Base-by-base conservation (phyloP, 2,113 vertebrate genomes). In the Butastur rufipennis region DNA sequence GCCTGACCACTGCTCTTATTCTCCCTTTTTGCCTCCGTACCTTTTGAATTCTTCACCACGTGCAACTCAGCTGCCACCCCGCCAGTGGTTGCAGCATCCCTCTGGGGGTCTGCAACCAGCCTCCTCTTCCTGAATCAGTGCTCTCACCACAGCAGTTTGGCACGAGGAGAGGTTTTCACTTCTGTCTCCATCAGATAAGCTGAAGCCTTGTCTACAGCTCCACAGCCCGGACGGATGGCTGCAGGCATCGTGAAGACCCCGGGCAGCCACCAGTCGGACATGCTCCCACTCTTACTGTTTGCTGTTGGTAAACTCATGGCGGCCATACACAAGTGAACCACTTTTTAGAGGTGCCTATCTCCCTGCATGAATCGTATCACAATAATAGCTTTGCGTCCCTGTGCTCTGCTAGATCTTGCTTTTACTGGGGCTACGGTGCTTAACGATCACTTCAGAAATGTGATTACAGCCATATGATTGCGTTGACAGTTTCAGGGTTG, bases 191-290 rank as follows among this genome's bases (percentile, higher is more conserved):
- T 40, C 42, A 80, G 61, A 55, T 20, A 63, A 91, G 13, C 29
- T 68, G 72, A 42, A 78, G 27, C 22, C 26, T 50, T 52, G 21
- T 29, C n/a, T 77, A 26, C 43, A 65, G 0, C 31, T 71, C 25
- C 15, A 7, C 3, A 4, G 10, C 26, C 13, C n/a, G 38, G 43
- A 27, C 0, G 3, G 12, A 10, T 11, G 32, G 15, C n/a, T 58
- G 26, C 31, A 92, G 23, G 4, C 5, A 7, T 32, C 5, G 0
- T 82, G 36, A 84, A 73, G 40, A 31, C 19, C 21, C 14, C 20
- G n/a, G 11, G 27, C 53, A 45, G 36, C 8, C 18, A 10, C 42
- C 6, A 10, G 9, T 17, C 22, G 71, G 21, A 62, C 5, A 27
- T 9, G 16, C 11, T 77, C 43, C 13, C 2, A 0, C 32, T 75